Percentiles rank a stretch among this genome's conserved stretches.
Conservation (phyloP, 2,797 vertebrate genomes). For the Ctenopoma multispine region DNA sequence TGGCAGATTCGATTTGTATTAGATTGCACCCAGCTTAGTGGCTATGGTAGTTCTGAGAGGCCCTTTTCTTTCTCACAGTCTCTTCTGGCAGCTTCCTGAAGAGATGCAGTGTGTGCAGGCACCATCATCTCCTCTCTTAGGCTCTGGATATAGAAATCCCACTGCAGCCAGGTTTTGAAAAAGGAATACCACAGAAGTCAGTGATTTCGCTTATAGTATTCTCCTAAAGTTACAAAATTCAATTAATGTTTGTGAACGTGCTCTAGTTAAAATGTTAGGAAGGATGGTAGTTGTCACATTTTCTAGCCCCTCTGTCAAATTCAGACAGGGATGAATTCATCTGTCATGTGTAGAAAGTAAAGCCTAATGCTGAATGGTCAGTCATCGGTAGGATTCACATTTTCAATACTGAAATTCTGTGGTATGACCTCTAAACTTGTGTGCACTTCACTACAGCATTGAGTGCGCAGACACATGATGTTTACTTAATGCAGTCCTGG, state of each 20-base stretch:
- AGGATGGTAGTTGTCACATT: neutral
- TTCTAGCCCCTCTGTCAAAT: neutral
- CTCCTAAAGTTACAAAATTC: neutral
- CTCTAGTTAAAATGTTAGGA: neutral
- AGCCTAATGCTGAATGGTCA: constrained; percentile 2
- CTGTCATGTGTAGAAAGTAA: constrained; percentile 11
- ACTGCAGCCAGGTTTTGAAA: constrained; percentile 13
- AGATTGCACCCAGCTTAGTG: constrained; percentile 11
- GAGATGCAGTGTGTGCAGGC: constrained; percentile 9
- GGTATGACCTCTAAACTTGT: constrained; percentile 27
- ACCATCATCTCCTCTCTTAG: constrained; percentile 23
- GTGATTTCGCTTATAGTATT: constrained; percentile 4
- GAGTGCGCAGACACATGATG: constrained; percentile 56
- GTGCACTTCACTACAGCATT: constrained; percentile 44
- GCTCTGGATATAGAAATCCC: constrained; percentile 16
- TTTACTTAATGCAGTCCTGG: constrained; percentile 60
- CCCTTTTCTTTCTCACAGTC: constrained; percentile 21
- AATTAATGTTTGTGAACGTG: neutral
- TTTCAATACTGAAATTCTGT: constrained; percentile 27
- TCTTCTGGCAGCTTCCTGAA: constrained; percentile 23
- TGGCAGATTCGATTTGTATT: constrained; percentile 10
- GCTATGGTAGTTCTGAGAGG: constrained; percentile 9
- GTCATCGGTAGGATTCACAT: neutral
- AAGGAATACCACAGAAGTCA: constrained; percentile 28
- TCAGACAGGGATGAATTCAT: neutral